These are phyloP conservation scores for Troides aeacus DNA, from an alignment of 2,888 invertebrate species.

Conservation along the genomic window DNA sequence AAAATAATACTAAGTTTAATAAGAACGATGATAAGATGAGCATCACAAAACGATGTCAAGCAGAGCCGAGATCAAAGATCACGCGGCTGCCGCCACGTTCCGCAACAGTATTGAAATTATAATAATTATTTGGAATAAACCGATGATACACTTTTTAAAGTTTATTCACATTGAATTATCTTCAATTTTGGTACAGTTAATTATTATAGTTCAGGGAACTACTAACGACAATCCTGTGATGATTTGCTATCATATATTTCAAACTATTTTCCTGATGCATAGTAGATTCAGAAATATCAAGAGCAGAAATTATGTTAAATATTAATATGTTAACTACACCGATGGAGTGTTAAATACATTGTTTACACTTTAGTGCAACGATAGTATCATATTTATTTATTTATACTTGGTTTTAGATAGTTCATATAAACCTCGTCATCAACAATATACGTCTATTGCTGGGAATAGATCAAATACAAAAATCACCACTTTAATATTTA, in stretches of 20 bases:
- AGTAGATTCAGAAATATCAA: not conserved
- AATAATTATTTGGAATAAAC: constrained; percentile 25
- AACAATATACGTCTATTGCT: no score
- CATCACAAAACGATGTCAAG: constrained; percentile 1
- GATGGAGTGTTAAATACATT: no score
- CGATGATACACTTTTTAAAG: constrained; percentile 16
- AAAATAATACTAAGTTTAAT: not conserved
- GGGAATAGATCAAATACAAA: no score
- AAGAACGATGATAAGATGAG: constrained; percentile 8
- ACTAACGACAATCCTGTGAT: not conserved
- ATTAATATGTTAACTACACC: not conserved
- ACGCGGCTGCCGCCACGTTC: constrained; percentile 21
- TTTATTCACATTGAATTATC: constrained; percentile 26
- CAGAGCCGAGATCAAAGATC: constrained; percentile 24
- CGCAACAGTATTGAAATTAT: constrained; percentile 20
- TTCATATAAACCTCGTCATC: no score
- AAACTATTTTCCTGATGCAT: not conserved
- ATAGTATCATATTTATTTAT: no score
- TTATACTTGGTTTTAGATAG: no score
- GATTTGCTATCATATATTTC: not conserved
- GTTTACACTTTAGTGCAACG: no score
- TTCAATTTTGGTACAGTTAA: not conserved
- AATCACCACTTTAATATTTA: not conserved
- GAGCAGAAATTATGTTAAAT: not conserved
- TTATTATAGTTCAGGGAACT: not conserved